Evolutionary conservation across 1,140 invertebrate species (phyloP).

Genomic region (Neodiprion lecontei): DNA sequence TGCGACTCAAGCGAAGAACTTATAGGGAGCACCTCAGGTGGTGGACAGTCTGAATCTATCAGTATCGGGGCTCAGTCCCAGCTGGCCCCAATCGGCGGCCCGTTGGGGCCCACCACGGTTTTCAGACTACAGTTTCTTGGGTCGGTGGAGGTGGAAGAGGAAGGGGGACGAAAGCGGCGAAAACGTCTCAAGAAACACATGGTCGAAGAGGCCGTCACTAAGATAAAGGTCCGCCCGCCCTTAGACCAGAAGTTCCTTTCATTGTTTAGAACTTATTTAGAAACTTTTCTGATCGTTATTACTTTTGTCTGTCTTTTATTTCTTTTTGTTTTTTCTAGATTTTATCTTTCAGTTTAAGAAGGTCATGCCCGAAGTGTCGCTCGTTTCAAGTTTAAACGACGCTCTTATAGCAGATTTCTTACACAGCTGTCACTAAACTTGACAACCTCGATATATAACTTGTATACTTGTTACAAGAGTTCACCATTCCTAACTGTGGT

Average conservation of each 20-base stretch:
- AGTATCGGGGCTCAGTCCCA: conserved; percentile 54
- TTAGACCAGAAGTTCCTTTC: conserved; percentile 16
- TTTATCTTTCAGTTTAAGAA: conserved; percentile 23
- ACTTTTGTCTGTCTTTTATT: conserved; percentile 30
- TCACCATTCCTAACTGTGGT: no score
- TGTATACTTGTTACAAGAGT: no score
- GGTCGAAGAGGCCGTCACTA: conserved; percentile 95
- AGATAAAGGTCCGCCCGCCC: conserved; percentile 86
- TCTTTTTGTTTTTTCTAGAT: conserved; percentile 28
- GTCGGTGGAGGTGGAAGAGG: conserved; percentile 85
- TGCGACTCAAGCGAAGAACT: conserved; percentile 61
- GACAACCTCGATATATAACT: no score
- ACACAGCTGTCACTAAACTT: no score
- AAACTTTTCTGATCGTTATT: conserved; percentile 19
- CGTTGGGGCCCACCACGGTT: conserved; percentile 65
- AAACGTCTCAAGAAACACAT: conserved; percentile 87
- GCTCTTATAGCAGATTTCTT: no score
- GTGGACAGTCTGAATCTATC: conserved; percentile 50
- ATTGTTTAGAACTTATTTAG: no score
- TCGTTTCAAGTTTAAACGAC: conserved; percentile 9
- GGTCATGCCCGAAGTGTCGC: conserved; percentile 14
- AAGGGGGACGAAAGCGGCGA: conserved; percentile 71
- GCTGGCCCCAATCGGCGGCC: conserved; percentile 57
- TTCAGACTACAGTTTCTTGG: conserved; percentile 84
- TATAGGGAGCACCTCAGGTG: conserved; percentile 57